phyloP scores from a whole-genome alignment of 2,797 vertebrate species.

The Tauraco hartlaubi region DNA sequence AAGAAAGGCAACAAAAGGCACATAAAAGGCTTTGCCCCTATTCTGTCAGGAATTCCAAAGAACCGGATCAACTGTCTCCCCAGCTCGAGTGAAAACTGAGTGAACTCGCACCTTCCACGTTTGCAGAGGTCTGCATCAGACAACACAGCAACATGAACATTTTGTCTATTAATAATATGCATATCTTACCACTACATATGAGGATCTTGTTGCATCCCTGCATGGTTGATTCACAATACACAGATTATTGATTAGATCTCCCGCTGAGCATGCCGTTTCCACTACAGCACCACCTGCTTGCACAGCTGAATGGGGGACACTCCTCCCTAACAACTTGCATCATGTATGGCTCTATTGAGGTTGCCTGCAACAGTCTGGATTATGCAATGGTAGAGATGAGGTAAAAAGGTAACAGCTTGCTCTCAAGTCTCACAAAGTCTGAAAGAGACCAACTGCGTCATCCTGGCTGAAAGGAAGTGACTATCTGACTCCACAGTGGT shows the following conservation, averaged over 20 bases:
- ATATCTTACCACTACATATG: accelerated
- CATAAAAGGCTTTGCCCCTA: background rate
- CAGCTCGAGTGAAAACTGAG: background rate
- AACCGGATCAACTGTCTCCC: background rate
- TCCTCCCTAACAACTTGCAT: background rate
- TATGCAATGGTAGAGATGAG: background rate
- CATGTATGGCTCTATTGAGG: accelerated
- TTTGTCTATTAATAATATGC: accelerated
- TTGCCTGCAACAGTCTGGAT: accelerated
- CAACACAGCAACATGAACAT: background rate
- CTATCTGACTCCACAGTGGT: background rate
- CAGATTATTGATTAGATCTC: background rate
- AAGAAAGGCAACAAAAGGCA: background rate
- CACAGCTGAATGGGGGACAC: background rate
- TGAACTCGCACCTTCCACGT: accelerated
- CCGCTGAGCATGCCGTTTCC: accelerated
- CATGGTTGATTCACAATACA: accelerated
- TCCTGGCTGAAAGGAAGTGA: background rate
- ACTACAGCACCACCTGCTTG: background rate
- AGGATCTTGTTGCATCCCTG: background rate
- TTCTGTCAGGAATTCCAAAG: background rate
- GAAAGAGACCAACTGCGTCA: background rate
- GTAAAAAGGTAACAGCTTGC: background rate
- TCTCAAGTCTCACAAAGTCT: background rate
- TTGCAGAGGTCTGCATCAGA: background rate